phyloP scores from a whole-genome alignment of 37 sponge, comb jelly and placozoan species.

The Mnemiopsis leidyi region DNA sequence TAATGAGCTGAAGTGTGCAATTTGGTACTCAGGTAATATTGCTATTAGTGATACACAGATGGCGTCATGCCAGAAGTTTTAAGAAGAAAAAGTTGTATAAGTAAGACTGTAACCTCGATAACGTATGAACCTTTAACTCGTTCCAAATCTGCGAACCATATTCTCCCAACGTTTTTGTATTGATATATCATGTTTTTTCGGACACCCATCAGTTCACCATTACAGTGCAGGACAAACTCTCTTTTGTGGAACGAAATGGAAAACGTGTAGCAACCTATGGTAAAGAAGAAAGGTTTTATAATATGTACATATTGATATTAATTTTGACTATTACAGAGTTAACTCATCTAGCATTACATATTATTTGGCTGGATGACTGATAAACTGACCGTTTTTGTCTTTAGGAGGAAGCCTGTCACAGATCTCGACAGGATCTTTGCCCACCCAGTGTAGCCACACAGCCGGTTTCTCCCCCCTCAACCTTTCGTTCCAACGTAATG shows the following conservation, averaged over 20 bases:
- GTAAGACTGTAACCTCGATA: slow-evolving; percentile 65
- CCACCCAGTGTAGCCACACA: slow-evolving; percentile 53
- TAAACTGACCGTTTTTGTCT: neutral
- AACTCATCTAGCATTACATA: no score
- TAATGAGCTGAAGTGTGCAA: no score
- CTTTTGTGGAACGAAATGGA: neutral
- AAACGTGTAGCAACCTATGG: slow-evolving; percentile 45
- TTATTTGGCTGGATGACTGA: no score
- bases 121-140: neutral
- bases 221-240: slow-evolving; percentile 13
- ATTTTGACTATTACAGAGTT: no score
- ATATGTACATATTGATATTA: no score
- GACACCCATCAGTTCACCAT: slow-evolving; percentile 5
- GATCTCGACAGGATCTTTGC: slow-evolving; percentile 63
- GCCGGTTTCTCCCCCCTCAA: slow-evolving; percentile 49
- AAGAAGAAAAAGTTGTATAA: no score
- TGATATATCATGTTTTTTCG: slow-evolving; percentile 40
- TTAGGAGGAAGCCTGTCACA: neutral
- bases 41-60: no score
- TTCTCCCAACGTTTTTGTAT: slow-evolving; percentile 9
- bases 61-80: no score
- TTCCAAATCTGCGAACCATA: slow-evolving; percentile 59
- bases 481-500: neutral
- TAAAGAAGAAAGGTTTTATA: no score
- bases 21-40: no score